Evolutionary conservation across 2,888 invertebrate species (phyloP).

Genomic region (Ennomos fuscantarius): DNA sequence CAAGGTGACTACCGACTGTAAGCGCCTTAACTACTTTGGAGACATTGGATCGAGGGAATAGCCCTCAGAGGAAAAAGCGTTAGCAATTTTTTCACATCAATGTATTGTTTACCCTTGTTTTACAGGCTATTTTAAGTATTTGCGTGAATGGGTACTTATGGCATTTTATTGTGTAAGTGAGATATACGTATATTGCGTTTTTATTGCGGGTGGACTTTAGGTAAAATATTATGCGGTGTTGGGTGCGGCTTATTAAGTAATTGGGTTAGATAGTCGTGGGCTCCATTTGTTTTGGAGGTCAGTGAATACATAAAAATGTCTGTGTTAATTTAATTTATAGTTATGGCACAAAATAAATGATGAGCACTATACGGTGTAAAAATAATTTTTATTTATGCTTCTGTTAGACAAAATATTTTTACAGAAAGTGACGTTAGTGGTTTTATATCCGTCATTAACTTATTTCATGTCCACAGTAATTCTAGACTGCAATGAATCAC

Average conservation of each 20-base stretch:
- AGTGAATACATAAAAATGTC: neutral
- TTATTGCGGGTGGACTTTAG: conserved; percentile 40
- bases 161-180: conserved; percentile 45
- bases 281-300: conserved; percentile 2
- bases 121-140: conserved; percentile 49
- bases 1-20: conserved; percentile 13
- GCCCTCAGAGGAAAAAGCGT: conserved; percentile 33
- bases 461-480: too few relatives aligned
- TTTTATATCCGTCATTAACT: too few relatives aligned
- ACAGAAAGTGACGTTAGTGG: too few relatives aligned
- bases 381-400: too few relatives aligned
- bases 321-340: too few relatives aligned
- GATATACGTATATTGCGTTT: conserved; percentile 50
- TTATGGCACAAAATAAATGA: too few relatives aligned
- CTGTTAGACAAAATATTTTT: too few relatives aligned
- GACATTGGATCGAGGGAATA: conserved; percentile 37
- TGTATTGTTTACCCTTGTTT: conserved; percentile 53
- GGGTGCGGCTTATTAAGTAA: conserved; percentile 29
- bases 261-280: conserved; percentile 24
- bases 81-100: conserved; percentile 46
- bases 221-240: conserved; percentile 31
- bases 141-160: conserved; percentile 51
- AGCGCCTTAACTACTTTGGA: conserved; percentile 22
- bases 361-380: too few relatives aligned
- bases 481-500: too few relatives aligned